phyloP scores from a whole-genome alignment of 2,888 invertebrate species.

The Dynastes tityus region DNA sequence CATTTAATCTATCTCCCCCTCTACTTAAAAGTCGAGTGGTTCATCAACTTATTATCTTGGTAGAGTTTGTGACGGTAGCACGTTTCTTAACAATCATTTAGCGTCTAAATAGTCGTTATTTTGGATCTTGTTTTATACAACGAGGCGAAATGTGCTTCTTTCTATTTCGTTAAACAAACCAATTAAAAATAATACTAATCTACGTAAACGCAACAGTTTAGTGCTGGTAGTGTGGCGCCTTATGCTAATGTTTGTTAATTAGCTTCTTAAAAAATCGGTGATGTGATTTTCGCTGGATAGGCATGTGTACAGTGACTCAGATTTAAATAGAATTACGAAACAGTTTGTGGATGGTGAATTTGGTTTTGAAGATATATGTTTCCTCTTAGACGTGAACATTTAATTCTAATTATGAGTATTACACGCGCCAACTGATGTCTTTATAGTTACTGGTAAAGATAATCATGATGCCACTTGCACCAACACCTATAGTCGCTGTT shows the following conservation, averaged over 20 bases:
- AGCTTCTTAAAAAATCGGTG: slow-evolving; percentile 2
- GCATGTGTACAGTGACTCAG: slow-evolving; percentile 13
- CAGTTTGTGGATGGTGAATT: slow-evolving; percentile 6
- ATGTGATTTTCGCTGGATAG: slow-evolving; percentile 9
- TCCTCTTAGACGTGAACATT: slow-evolving; percentile 2
- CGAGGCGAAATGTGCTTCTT: background rate
- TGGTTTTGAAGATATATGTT: background rate
- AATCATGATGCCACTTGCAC: slow-evolving; percentile 96
- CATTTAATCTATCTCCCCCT: slow-evolving; percentile 62
- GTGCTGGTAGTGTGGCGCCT: background rate
- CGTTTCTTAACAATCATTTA: slow-evolving; percentile 57
- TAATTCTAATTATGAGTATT: slow-evolving; percentile 6
- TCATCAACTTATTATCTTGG: slow-evolving; percentile 67
- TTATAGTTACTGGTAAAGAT: slow-evolving; percentile 51
- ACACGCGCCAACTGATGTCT: slow-evolving; percentile 9
- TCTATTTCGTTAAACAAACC: background rate
- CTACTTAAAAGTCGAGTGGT: slow-evolving; percentile 61
- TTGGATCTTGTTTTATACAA: slow-evolving; percentile 54
- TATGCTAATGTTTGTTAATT: background rate
- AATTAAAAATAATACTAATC: background rate
- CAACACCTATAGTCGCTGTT: slow-evolving; percentile 93
- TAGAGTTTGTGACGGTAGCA: slow-evolving; percentile 68
- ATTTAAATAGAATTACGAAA: background rate
- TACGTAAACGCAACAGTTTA: background rate
- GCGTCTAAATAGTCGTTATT: slow-evolving; percentile 58